Conservation (phyloP, 2,888 invertebrate species). For the Deroplatys truncata region DNA sequence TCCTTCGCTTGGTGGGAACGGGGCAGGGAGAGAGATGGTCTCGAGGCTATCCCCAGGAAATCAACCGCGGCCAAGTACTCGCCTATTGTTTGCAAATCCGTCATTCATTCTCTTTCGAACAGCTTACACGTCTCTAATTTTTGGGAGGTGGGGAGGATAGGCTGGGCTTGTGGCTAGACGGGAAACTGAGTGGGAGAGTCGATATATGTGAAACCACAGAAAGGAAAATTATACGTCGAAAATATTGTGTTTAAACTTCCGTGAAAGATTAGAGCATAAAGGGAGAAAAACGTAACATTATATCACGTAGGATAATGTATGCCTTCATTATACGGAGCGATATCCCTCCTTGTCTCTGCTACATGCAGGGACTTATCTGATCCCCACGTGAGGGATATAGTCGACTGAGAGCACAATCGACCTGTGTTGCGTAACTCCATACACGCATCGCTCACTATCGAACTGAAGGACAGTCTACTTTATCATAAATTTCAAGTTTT, state of each 20-base stretch:
- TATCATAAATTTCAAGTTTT: neutral
- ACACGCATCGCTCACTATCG: neutral
- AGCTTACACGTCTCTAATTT: neutral
- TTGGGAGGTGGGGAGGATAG: neutral
- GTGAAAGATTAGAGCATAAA: neutral
- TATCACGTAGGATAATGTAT: neutral
- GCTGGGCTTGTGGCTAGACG: neutral
- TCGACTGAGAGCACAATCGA: neutral
- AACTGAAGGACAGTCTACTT: neutral
- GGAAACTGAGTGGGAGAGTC: neutral
- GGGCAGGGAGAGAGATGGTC: neutral
- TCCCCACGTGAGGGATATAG: neutral
- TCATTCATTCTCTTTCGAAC: neutral
- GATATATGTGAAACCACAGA: neutral
- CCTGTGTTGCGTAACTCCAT: neutral
- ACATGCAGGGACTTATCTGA: neutral
- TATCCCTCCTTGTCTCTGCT: neutral
- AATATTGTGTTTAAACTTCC: neutral
- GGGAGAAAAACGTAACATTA: neutral
- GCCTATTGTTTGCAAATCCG: slow-evolving; percentile 23
- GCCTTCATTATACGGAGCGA: neutral
- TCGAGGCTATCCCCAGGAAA: neutral
- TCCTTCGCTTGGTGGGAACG: neutral
- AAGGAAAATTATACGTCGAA: neutral
- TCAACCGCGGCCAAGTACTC: neutral